A percentile compares a stretch with the other conserved stretches of the same genome.
These are phyloP conservation scores for Dicyrtoma fusca DNA, from an alignment of 2,888 invertebrate genomes.

Conservation along the genomic window DNA sequence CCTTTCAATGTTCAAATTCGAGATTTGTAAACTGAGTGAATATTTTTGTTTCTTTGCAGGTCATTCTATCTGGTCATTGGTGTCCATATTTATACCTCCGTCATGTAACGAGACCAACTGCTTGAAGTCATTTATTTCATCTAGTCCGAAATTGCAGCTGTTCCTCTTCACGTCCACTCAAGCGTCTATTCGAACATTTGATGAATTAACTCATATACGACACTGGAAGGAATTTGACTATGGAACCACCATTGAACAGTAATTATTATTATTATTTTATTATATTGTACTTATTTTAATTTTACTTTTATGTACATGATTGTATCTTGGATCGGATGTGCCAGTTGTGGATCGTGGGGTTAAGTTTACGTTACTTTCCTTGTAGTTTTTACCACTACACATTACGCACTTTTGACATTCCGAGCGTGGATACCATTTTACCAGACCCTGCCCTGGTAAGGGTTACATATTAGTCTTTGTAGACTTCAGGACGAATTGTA, in stretches of 20 bases:
- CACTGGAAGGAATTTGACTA: slow-evolving; percentile 50
- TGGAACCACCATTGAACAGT: slow-evolving; percentile 1
- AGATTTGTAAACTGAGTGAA: neutral
- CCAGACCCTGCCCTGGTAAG: no score
- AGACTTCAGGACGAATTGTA: no score
- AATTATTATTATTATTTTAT: slow-evolving; percentile 6
- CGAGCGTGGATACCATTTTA: no score
- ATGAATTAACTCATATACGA: slow-evolving; percentile 43
- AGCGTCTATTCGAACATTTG: slow-evolving; percentile 42
- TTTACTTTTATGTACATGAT: no score
- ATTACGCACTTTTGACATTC: no score
- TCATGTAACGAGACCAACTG: slow-evolving; percentile 57
- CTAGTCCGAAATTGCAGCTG: slow-evolving; percentile 59
- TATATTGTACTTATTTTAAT: no score
- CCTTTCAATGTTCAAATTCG: no score
- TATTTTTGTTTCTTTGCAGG: slow-evolving; percentile 55
- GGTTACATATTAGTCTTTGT: no score
- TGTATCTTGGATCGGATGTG: no score
- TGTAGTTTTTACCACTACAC: no score
- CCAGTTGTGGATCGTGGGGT: no score
- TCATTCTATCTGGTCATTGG: slow-evolving; percentile 61
- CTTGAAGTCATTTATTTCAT: slow-evolving; percentile 59
- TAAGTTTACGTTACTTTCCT: no score
- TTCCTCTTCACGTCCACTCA: slow-evolving; percentile 46
- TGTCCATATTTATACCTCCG: slow-evolving; percentile 61